A percentile compares a stretch with the other conserved stretches of the same genome.
Conservation (phyloP, 37 sponge, comb jelly and placozoan genomes). For the Lycopodina hypogea region DNA sequence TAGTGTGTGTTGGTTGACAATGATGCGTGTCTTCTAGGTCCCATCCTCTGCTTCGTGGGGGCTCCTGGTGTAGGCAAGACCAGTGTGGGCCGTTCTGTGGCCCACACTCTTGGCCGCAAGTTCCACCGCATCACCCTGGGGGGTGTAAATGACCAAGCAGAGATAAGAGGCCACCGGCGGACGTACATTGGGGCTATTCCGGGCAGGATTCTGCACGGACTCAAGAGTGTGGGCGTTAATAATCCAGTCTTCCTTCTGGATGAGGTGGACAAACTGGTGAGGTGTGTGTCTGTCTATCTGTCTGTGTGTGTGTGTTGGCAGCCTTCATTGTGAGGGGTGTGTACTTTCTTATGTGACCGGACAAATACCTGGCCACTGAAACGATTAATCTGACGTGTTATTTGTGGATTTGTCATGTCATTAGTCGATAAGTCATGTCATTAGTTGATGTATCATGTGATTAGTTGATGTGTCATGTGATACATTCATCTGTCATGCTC, state of each 20-base stretch:
- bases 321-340: too few relatives aligned
- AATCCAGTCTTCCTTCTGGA: constrained; percentile 92
- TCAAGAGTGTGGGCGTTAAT: constrained; percentile 68
- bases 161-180: constrained; percentile 87
- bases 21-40: constrained; percentile 42
- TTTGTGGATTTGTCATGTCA: too few relatives aligned
- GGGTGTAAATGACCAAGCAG: constrained; percentile 82
- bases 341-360: too few relatives aligned
- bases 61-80: constrained; percentile 94
- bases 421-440: too few relatives aligned
- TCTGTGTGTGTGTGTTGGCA: background rate
- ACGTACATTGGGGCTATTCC: constrained; percentile 91
- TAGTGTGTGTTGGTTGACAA: too few relatives aligned
- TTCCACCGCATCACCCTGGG: constrained; percentile 90
- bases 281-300: background rate
- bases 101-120: constrained; percentile 78
- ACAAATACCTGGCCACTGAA: too few relatives aligned
- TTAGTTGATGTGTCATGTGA: too few relatives aligned
- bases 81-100: constrained; percentile 84
- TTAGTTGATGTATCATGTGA: too few relatives aligned
- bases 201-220: constrained; percentile 77
- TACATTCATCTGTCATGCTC: too few relatives aligned
- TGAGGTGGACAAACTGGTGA: constrained; percentile 82
- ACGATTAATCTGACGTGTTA: too few relatives aligned
- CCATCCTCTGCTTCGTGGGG: constrained; percentile 90